Percentiles rank a stretch among this genome's conserved stretches.
phyloP scores from a whole-genome alignment of 2,113 vertebrate species.

The Thalassarche chlororhynchos region DNA sequence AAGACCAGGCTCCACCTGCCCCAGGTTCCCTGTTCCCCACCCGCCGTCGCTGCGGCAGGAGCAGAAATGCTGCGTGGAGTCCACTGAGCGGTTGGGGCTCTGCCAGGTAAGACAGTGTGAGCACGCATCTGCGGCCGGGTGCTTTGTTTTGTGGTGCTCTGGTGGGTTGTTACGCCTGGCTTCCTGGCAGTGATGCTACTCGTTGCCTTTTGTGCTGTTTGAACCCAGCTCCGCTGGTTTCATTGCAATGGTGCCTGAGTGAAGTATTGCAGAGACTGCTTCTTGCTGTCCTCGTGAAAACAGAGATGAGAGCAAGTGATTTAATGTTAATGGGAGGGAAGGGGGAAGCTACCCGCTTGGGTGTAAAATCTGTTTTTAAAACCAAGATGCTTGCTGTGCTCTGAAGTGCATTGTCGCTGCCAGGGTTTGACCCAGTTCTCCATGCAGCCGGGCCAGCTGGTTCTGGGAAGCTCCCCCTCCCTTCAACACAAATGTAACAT shows the following conservation, averaged over 20 bases:
- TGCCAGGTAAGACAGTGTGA: background rate
- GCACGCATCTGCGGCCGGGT: rapidly evolving
- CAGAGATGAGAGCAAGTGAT: background rate
- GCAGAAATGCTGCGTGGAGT: background rate
- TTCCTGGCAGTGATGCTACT: background rate
- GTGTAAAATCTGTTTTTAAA: background rate
- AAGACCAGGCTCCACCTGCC: background rate
- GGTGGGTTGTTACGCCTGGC: background rate
- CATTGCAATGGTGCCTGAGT: background rate
- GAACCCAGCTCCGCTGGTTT: background rate
- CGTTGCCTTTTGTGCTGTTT: background rate
- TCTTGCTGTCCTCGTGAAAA: background rate
- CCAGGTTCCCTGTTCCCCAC: background rate
- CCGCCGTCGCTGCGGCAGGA: background rate
- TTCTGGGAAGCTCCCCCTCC: background rate
- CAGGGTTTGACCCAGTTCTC: conserved; percentile 13
- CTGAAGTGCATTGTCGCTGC: background rate
- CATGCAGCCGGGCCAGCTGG: background rate
- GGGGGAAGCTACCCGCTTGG: background rate
- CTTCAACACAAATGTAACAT: background rate
- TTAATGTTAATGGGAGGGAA: background rate
- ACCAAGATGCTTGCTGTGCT: background rate
- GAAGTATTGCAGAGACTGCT: background rate
- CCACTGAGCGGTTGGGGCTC: rapidly evolving
- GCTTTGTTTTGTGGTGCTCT: background rate